A percentile compares a stretch with the other conserved stretches of the same genome.
Evolutionary conservation across 1,140 invertebrate species (phyloP).

Genomic region (Formica exsecta): DNA sequence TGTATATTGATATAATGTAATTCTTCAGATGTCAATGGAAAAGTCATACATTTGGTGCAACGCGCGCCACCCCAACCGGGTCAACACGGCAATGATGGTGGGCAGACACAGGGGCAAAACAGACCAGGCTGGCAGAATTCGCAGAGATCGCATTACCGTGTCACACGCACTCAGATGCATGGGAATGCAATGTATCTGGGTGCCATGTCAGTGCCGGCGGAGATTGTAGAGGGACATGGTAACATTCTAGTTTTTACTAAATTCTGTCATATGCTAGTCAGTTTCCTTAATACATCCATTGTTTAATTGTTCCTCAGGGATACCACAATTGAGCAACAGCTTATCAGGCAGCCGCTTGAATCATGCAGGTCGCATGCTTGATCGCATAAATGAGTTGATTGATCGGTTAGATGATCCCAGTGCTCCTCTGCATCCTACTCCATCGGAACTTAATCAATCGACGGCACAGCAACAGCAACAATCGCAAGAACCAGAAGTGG

Average conservation of each 20-base stretch:
- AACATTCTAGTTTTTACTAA: slow-evolving; percentile 16
- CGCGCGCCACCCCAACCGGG: slow-evolving; percentile 89
- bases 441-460: slow-evolving; percentile 71
- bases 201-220: slow-evolving; percentile 89
- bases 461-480: slow-evolving; percentile 66
- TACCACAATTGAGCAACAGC: slow-evolving; percentile 82
- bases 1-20: neutral
- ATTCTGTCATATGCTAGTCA: neutral
- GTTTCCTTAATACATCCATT: neutral
- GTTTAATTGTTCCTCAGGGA: slow-evolving; percentile 73
- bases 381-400: slow-evolving; percentile 81
- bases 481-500: slow-evolving; percentile 72
- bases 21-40: slow-evolving; percentile 94
- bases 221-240: slow-evolving; percentile 87
- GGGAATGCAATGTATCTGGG: slow-evolving; percentile 89
- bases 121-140: slow-evolving; percentile 62
- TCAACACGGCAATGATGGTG: slow-evolving; percentile 79
- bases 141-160: slow-evolving; percentile 77
- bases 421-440: slow-evolving; percentile 65
- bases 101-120: slow-evolving; percentile 74
- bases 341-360: slow-evolving; percentile 84
- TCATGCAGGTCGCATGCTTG: slow-evolving; percentile 84
- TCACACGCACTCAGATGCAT: slow-evolving; percentile 80
- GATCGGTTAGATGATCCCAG: slow-evolving; percentile 84
- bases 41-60: slow-evolving; percentile 97